Base-by-base conservation (phyloP, 2,888 invertebrate genomes). In the Imbricaverruca yamaguchii region DNA sequence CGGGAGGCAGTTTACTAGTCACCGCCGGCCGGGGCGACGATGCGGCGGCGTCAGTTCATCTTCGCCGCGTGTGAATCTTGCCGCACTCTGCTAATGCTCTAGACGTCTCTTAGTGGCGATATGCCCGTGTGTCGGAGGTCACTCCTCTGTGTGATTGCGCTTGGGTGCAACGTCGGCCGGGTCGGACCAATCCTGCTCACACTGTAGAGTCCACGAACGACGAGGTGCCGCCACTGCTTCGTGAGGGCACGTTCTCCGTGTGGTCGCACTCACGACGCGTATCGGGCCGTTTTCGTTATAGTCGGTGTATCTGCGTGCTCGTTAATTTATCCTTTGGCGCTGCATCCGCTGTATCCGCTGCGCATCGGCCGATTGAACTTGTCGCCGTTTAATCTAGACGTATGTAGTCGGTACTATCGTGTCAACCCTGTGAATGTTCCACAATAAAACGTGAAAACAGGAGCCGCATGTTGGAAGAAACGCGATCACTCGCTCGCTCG, bases 351-450 rank as follows among this genome's bases (percentile, higher is more conserved):
- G 65, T 8, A 6, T 4, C 6, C n/a, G 7, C n/a, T 6, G n/a
- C n/a, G 9, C n/a, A 8, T 21, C 65, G n/a, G 21, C n/a, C n/a
- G n/a, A 6, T 23, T n/a, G n/a, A 15, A 57, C 13, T 9, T 57
- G 57, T 69, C 13, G 39, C 18, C 39, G 69, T n/a, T 23, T 39
- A 9, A 9, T 69, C 69, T 69, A 39, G 69, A 25, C 69, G 69
- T 69, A 11, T 39, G 39, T 39, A 39, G 69, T 39, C 39, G 39
- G 69, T 69, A 69, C 39, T 39, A 69, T 69, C 25, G 39, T 69
- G 69, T 69, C 69, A 39, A 69, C 39, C 69, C 69, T 15, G 69
- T 69, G 69, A 69, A 69, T 69, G 69, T 69, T 69, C 69, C 69
- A 69, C 69, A 69, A 69, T 69, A 69, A 69, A 69, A 25, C 39